Evolutionary conservation across 1,140 invertebrate genomes (phyloP).

Genomic region (Apocrypta bakeri): DNA sequence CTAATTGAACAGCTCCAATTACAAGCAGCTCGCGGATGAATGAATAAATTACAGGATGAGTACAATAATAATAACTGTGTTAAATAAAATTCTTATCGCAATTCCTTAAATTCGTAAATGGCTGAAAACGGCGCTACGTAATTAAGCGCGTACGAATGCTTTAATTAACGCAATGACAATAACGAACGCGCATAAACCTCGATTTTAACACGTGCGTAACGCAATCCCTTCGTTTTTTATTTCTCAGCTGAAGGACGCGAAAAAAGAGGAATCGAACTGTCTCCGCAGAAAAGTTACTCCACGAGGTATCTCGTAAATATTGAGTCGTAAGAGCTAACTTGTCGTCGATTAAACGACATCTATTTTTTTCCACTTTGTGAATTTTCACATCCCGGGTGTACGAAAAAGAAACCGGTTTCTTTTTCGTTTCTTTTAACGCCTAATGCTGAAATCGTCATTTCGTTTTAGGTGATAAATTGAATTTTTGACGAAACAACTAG

Average conservation of each 20-base stretch:
- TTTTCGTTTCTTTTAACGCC: too few relatives aligned
- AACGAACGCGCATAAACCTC: conserved; percentile 33
- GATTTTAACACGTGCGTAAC: conserved; percentile 38
- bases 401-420: conserved; percentile 40
- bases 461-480: too few relatives aligned
- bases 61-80: not conserved
- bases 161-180: conserved; percentile 47
- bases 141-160: not conserved
- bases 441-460: too few relatives aligned
- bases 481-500: too few relatives aligned
- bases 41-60: not conserved
- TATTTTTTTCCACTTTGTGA: too few relatives aligned
- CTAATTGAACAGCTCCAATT: not conserved
- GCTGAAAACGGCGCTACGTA: not conserved
- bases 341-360: conserved; percentile 46
- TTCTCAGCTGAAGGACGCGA: not conserved
- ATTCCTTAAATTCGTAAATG: not conserved
- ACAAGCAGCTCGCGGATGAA: not conserved
- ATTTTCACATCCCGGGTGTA: conserved; percentile 34
- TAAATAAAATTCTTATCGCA: not conserved
- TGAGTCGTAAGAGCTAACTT: not conserved
- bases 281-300: conserved; percentile 31
- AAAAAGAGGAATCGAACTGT: not conserved
- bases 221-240: conserved; percentile 26
- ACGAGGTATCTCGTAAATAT: conserved; percentile 20